Percentiles rank a stretch among this genome's conserved stretches.
phyloP scores from a whole-genome alignment of 2,888 invertebrate species.

The Buathra laborator region DNA sequence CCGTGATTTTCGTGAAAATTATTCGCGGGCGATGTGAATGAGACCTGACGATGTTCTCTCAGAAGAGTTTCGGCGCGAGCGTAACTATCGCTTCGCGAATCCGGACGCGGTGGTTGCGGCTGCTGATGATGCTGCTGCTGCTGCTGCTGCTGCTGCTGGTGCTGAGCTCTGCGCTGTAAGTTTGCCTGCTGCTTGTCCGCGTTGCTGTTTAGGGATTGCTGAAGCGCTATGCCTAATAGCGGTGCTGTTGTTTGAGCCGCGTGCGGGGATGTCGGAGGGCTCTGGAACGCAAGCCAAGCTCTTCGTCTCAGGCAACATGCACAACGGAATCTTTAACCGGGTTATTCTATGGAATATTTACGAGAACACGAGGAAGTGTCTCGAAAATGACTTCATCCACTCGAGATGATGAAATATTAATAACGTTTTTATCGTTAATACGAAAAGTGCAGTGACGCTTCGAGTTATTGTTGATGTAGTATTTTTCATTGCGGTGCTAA shows the following conservation, averaged over 20 bases:
- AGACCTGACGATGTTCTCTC: conserved; percentile 77
- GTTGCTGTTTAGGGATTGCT: conserved; percentile 64
- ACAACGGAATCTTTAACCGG: conserved; percentile 56
- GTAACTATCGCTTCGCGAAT: conserved; percentile 82
- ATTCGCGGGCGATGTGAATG: conserved; percentile 36
- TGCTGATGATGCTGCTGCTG: conserved; percentile 62
- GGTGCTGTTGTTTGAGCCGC: conserved; percentile 78
- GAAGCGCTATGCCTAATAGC: conserved; percentile 78
- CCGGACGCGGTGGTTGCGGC: conserved; percentile 79
- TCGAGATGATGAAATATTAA: neutral
- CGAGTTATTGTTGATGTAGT: neutral
- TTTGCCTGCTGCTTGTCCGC: conserved; percentile 67
- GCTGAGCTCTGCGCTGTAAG: conserved; percentile 67
- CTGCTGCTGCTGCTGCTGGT: conserved; percentile 71
- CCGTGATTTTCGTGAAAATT: conserved; percentile 51
- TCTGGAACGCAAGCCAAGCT: conserved; percentile 84
- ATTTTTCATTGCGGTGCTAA: conserved; percentile 13
- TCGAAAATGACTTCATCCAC: conserved; percentile 19
- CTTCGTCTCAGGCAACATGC: conserved; percentile 76
- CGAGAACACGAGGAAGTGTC: neutral
- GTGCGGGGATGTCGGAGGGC: conserved; percentile 82
- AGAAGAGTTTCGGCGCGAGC: conserved; percentile 80
- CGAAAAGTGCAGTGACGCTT: neutral
- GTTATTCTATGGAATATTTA: neutral
- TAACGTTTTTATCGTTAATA: conserved; percentile 38